phyloP scores from a whole-genome alignment of 2,888 invertebrate genomes.

The Dryococelus australis region DNA sequence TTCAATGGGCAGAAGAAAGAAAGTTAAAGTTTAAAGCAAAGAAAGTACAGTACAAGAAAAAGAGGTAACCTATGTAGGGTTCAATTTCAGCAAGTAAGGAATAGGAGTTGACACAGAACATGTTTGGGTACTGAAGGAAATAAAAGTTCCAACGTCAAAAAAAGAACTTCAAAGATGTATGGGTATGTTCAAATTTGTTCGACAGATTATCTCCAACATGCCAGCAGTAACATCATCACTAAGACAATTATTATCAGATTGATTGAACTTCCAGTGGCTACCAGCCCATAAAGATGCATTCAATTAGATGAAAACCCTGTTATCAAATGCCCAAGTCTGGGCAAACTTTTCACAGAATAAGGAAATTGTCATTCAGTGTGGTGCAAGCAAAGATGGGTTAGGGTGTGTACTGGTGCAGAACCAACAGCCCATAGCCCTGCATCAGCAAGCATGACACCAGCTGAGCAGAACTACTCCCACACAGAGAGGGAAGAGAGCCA shows the following conservation, averaged over 20 bases:
- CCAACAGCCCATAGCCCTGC: conserved; percentile 22
- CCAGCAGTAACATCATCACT: not conserved
- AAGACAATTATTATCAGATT: conserved; percentile 4
- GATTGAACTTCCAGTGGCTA: not conserved
- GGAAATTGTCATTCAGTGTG: conserved; percentile 30
- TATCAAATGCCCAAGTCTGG: conserved; percentile 5
- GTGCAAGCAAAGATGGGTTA: conserved; percentile 33
- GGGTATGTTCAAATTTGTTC: conserved; percentile 24
- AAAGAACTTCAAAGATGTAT: conserved; percentile 25
- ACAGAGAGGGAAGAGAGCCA: conserved; percentile 23
- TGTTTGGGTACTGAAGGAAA: not conserved
- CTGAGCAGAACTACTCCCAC: conserved; percentile 30
- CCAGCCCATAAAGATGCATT: conserved; percentile 28
- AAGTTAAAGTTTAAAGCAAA: not conserved
- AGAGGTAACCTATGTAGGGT: not conserved
- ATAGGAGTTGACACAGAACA: not conserved
- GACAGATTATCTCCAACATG: conserved; percentile 18
- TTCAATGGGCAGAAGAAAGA: not conserved
- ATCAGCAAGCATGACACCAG: not conserved
- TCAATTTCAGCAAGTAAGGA: not conserved
- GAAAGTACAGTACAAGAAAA: not conserved
- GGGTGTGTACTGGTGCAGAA: conserved; percentile 32
- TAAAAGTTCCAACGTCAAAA: not conserved
- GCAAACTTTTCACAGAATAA: conserved; percentile 26
- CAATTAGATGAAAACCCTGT: conserved; percentile 30